Base-by-base conservation (phyloP, 1,140 invertebrate genomes). In the Eufriesea mexicana region DNA sequence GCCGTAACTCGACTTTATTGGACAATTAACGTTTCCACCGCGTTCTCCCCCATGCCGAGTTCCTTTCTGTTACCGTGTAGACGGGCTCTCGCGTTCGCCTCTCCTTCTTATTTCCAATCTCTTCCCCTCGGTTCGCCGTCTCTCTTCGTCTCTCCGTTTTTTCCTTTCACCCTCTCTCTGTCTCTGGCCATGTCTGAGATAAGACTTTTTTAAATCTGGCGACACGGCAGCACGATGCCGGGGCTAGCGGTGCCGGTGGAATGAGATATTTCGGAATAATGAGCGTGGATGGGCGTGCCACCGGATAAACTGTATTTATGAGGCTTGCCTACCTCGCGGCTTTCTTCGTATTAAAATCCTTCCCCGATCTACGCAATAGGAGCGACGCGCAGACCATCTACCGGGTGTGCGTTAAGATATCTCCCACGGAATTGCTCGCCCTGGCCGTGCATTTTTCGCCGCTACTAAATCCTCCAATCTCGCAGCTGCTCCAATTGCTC, bases 201-300 rank as follows among this genome's bases (percentile, higher is more conserved):
- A 92, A 92, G 91, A 85, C 76, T 87, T 92, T 93, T 93, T 92
- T 92, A 91, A 93, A 93, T 93, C 92, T 91, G 79, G 73, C 86
- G 80, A 88, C 86, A 90, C 85, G 87, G 85, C 84, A 77, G 74
- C 71, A 75, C 72, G 79, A 73, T 87, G 89, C 86, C 84, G 84
- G 87, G 84, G 86, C 80, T 62, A 74, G 79, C 79, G 82, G 83
- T 76, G 86, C 81, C 82, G 84, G 61, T 89, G 85, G 89, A 93
- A 92, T 92, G 91, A 94, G 91, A 94, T 94, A 94, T 94, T 94
- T 93, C 89, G 91, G 91, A 93, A 94, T 94, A 94, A 94, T 94
- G 92, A 94, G 92, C 90, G 91, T 89, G 90, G 89, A 93, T 93
- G 93, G 92, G 91, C 90, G 93, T 91, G 92, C 90, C 89, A 89